Evolutionary conservation across 2,888 invertebrate genomes (phyloP), one percentile per base, ranked within the genome.

Genomic region (Netelia fuscicornis): DNA sequence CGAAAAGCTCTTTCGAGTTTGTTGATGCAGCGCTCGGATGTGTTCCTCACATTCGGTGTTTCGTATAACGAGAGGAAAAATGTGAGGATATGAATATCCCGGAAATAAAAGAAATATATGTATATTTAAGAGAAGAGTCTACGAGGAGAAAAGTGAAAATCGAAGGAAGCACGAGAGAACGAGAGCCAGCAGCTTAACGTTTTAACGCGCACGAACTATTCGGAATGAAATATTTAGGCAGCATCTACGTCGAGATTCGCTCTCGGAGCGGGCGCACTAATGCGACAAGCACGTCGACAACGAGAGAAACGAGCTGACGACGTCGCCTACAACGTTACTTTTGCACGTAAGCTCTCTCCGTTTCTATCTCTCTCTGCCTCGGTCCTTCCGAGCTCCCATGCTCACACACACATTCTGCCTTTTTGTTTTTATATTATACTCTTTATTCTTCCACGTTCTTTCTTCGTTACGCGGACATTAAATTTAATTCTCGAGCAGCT

Each of bases 221-320:
- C 58, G 62, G 56, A 76, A 76, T 84, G 58, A 81, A 84, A 74
- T 60, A 81, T 81, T 81, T 74, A 77, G 65, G 68, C 68, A 68
- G 68, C 74, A 78, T 56, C 64, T n/a, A 74, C 72, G 74, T 58
- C 25, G 64, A 77, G 68, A 74, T 81, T 77, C 58, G 0, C 62
- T 64, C 68, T 48, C 17, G 48, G 30, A 62, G 62, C 71, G 65
- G 30, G 23, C 23, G 23, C 44, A 37, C 70, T 70, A 71, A 79
- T 62, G 62, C 62, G 76, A 67, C 54, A 52, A 83, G 70, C 17
- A 54, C 54, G 25, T 23, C 75, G 75, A 64, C 62, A 71, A 67
- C 30, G 30, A 30, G 30, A 30, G 30, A 30, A 5, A 30, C 30
- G 30, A 30, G 30, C 30, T 65, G 76, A 72, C 44, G 58, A 76